Evolutionary conservation across 2,113 vertebrate genomes (phyloP), one percentile per base, ranked within the genome.

Genomic region (Hucho hucho): DNA sequence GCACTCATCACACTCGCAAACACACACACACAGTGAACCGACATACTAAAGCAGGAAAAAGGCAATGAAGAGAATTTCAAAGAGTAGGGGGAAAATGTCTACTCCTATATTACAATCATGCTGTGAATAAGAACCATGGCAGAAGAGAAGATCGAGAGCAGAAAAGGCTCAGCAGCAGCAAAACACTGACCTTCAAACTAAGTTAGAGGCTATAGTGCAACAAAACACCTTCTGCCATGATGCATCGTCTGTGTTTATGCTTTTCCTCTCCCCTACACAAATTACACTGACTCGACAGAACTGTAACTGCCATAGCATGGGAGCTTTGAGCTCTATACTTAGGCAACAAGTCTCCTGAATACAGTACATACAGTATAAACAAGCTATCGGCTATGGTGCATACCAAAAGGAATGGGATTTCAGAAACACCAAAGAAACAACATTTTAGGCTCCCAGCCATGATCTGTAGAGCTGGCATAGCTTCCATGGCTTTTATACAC

Each of bases 121-220:
- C 5, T 24, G 64, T 28, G 64, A 65, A 26, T 28, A 13, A 65
- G 64, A 65, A 65, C 24, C 64, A 26, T 26, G 22, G 61, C 24
- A 63, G 59, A 25, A 3, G n/a, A 13, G 22, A 22, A 13, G 22
- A 25, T 2, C 5, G 59, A 12, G 9, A 14, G 9, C 6, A 64
- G 64, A 65, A 65, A 65, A 28, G 3, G 11, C 64, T 28, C 25
- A 18, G 64, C 25, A 28, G 24, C 64, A 65, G 64, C 25, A 29
- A 65, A 65, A 28, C 64, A n/a, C 64, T 65, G 64, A 28, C 64
- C 64, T 65, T 65, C 64, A 65, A 65, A 65, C 25, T 14, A 65
- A 65, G 64, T 25, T 28, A 65, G 11, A 26, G 24, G 25, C 24
- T 24, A 14, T 63, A 25, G 6, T 28, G 11, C 25, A 65, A 65